phyloP scores from a whole-genome alignment of 2,888 invertebrate genomes.

The Philereme transversata region DNA sequence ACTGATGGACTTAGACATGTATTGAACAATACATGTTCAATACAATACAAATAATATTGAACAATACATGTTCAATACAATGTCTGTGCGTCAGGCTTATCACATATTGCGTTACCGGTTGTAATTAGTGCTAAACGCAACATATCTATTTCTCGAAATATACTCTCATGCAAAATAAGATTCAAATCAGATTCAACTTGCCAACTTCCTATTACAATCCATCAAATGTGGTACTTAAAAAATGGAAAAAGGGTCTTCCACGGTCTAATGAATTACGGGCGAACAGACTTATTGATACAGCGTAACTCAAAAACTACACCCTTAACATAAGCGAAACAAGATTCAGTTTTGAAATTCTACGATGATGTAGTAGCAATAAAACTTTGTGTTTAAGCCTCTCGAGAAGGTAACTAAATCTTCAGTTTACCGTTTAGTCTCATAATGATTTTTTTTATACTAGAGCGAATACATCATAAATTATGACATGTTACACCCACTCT shows the following conservation, averaged over 20 bases:
- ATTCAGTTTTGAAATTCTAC: constrained; percentile 12
- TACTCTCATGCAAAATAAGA: constrained; percentile 20
- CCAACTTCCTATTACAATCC: constrained; percentile 61
- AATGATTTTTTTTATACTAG: constrained; percentile 64
- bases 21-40: too few species aligned
- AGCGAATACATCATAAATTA: constrained; percentile 74
- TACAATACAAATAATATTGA: too few species aligned
- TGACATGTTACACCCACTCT: constrained; percentile 70
- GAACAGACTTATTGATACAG: constrained; percentile 22
- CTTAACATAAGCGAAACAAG: constrained; percentile 7
- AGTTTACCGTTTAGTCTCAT: constrained; percentile 75
- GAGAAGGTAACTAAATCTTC: constrained; percentile 68
- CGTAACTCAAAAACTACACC: neutral
- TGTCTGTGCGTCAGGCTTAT: too few species aligned
- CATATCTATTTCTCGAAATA: constrained; percentile 29
- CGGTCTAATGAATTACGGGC: constrained; percentile 46
- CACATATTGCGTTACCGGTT: too few species aligned
- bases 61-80: too few species aligned
- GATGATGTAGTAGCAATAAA: neutral
- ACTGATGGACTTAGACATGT: too few species aligned
- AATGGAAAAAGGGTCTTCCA: constrained; percentile 42
- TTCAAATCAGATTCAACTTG: constrained; percentile 38
- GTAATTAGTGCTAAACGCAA: constrained; percentile 18
- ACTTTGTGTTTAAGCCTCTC: constrained; percentile 44
- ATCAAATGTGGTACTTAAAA: constrained; percentile 64